phyloP scores from a whole-genome alignment of 1,140 invertebrate species.

The Drosophila ananassae region DNA sequence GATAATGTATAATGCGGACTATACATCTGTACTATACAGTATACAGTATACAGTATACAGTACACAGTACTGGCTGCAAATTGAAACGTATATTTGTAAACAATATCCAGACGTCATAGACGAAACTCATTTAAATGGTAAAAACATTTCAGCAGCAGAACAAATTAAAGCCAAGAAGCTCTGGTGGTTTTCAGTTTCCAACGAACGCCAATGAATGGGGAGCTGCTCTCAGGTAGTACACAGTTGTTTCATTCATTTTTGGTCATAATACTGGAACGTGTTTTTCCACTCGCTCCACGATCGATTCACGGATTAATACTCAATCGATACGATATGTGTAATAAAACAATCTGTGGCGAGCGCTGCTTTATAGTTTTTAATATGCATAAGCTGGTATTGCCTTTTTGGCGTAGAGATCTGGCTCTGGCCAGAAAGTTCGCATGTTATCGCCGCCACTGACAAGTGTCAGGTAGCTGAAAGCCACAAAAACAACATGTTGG shows the following conservation, averaged over 20 bases:
- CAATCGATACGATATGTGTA: conserved; percentile 41
- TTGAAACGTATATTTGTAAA: conserved; percentile 81
- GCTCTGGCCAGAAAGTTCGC: conserved; percentile 66
- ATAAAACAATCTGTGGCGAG: conserved; percentile 65
- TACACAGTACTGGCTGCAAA: conserved; percentile 43
- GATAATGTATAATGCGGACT: conserved; percentile 44
- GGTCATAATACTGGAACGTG: conserved; percentile 65
- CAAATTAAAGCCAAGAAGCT: conserved; percentile 42
- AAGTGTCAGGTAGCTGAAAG: conserved; percentile 64
- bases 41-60: no score
- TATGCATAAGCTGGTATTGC: conserved; percentile 77
- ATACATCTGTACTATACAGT: neutral
- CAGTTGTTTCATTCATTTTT: conserved; percentile 42
- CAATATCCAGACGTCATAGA: conserved; percentile 79
- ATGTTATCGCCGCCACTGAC: conserved; percentile 73
- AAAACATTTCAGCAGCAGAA: conserved; percentile 31
- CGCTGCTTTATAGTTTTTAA: conserved; percentile 67
- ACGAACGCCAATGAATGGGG: neutral
- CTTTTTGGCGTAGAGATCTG: conserved; percentile 46
- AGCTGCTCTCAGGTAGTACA: conserved; percentile 6
- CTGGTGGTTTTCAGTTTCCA: conserved; percentile 2
- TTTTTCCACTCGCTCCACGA: conserved; percentile 47
- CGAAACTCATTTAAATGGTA: conserved; percentile 74
- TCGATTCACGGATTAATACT: conserved; percentile 41
- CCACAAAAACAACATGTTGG: conserved; percentile 31